A percentile compares a stretch with the other conserved stretches of the same genome.
phyloP scores from a whole-genome alignment of 2,888 invertebrate genomes.

The Gandaritis pyraliata region DNA sequence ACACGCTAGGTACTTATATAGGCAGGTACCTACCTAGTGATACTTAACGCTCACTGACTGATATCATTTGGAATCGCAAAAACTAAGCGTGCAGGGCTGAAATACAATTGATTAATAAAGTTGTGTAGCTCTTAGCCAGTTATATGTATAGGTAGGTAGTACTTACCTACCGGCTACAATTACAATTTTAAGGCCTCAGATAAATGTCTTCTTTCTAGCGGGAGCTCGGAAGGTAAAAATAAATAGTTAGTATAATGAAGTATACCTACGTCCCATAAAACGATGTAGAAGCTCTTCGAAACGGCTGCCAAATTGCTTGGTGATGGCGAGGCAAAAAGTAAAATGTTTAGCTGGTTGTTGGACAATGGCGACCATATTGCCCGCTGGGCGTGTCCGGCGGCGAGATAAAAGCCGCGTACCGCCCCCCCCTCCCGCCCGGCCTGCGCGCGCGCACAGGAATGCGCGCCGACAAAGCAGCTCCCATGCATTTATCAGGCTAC shows the following conservation, averaged over 20 bases:
- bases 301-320: conserved; percentile 34
- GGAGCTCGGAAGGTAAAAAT: too few species aligned
- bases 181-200: too few species aligned
- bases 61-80: too few species aligned
- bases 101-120: too few species aligned
- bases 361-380: conserved; percentile 44
- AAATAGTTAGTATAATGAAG: conserved; percentile 8
- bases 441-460: conserved; percentile 37
- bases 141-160: too few species aligned
- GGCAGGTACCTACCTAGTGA: neutral
- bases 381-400: conserved; percentile 34
- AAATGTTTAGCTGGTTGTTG: conserved; percentile 34
- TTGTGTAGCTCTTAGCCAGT: too few species aligned
- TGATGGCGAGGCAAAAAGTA: conserved; percentile 31
- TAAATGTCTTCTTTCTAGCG: too few species aligned
- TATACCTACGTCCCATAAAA: conserved; percentile 6
- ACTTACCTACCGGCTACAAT: too few species aligned
- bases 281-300: conserved; percentile 10
- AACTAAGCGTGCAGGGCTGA: too few species aligned
- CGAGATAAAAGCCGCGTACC: conserved; percentile 18
- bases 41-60: too few species aligned
- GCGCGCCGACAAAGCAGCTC: conserved; percentile 40
- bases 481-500: conserved; percentile 32
- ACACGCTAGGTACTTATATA: too few species aligned
- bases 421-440: conserved; percentile 32